Percentiles rank a stretch among this genome's conserved stretches.
Conservation (phyloP, 2,888 invertebrate genomes). For the Alcis repandata region DNA sequence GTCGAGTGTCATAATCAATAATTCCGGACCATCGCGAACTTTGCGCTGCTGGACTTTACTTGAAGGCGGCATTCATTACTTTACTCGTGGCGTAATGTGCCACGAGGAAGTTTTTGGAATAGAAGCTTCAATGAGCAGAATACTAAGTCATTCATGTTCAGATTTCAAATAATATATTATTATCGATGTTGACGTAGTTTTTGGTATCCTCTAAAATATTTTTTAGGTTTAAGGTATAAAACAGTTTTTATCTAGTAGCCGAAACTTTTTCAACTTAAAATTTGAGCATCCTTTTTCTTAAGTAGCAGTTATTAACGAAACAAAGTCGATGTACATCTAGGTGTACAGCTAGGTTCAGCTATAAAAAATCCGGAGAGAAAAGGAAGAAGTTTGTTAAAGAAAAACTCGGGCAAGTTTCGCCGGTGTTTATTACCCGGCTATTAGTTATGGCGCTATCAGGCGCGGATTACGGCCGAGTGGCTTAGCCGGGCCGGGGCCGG, state of each 20-base stretch:
- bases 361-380: slow-evolving; percentile 32
- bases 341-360: slow-evolving; percentile 22
- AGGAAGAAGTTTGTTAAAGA: slow-evolving; percentile 34
- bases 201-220: background rate
- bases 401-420: slow-evolving; percentile 39
- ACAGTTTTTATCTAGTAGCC: background rate
- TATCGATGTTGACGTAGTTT: too few species aligned
- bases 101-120: too few species aligned
- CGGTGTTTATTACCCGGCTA: slow-evolving; percentile 48
- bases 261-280: background rate
- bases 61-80: too few species aligned
- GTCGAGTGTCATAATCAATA: too few species aligned
- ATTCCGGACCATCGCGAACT: too few species aligned
- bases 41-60: too few species aligned
- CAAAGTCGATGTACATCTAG: slow-evolving; percentile 5
- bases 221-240: background rate
- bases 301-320: slow-evolving; percentile 3
- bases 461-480: slow-evolving; percentile 33
- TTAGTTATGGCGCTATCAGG: slow-evolving; percentile 46
- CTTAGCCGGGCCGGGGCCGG: slow-evolving; percentile 12
- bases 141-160: too few species aligned
- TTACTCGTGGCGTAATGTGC: too few species aligned
- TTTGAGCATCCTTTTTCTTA: slow-evolving; percentile 5
- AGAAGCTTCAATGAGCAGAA: too few species aligned
- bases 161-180: too few species aligned